Conservation (phyloP, 2,113 vertebrate species). For the Polypterus senegalus region DNA sequence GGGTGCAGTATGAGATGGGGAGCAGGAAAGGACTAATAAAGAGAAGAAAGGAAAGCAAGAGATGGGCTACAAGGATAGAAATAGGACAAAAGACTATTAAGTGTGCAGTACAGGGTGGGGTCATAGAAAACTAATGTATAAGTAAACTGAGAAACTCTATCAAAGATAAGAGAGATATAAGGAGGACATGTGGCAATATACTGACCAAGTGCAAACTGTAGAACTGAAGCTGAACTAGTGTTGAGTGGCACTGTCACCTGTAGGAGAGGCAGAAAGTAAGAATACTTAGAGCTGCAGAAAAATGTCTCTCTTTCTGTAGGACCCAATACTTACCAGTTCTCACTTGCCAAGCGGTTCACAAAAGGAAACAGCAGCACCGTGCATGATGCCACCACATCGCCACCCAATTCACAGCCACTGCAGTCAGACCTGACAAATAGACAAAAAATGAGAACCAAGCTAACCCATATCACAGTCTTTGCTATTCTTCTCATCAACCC, state of each 20-base stretch:
- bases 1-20: slow-evolving; percentile 17
- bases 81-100: too few relatives aligned
- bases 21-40: slow-evolving; percentile 2
- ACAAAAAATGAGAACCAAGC: slow-evolving; percentile 15
- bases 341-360: slow-evolving; percentile 85
- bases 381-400: slow-evolving; percentile 82
- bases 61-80: neutral
- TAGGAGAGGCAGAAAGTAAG: slow-evolving; percentile 25
- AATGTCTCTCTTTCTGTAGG: neutral
- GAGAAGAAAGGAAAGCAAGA: slow-evolving; percentile 5
- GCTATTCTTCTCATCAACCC: neutral
- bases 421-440: slow-evolving; percentile 69
- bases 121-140: too few relatives aligned
- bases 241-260: slow-evolving; percentile 80
- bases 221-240: slow-evolving; percentile 83
- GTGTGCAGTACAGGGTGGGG: too few relatives aligned
- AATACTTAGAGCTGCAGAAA: neutral
- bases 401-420: slow-evolving; percentile 74
- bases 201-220: slow-evolving; percentile 97
- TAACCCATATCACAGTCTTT: neutral
- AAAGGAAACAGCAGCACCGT: slow-evolving; percentile 77
- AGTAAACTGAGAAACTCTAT: too few relatives aligned
- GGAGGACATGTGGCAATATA: slow-evolving; percentile 9
- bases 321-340: slow-evolving; percentile 65
- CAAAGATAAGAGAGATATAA: too few relatives aligned